Base-by-base conservation (phyloP, 2,888 invertebrate species). In the Drosophila mimica region DNA sequence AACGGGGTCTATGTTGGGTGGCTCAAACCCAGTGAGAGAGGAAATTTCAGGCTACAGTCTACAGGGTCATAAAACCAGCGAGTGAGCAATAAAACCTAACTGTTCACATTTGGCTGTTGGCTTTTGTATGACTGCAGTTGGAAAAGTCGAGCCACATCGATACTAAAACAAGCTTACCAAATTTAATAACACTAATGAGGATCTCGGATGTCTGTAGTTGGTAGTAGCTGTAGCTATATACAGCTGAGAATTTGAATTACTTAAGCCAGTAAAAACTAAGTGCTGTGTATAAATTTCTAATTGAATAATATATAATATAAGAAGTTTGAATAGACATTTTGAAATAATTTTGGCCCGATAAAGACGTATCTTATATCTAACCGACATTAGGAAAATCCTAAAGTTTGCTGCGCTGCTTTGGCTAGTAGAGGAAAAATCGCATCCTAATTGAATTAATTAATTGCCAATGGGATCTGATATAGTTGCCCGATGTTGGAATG, bases 11-110 rank as follows among this genome's bases (percentile, higher is more conserved):
- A 30, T 28, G 8, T 15, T 56, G 56, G 28, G 28, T 28, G 25
- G 56, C 36, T 25, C 54, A 8, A 40, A 11, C 7, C 53, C 0
- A 25, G 5, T 34, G 34, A 28, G 40, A 38, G 57, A 31, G n/a
- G n/a, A 53, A 59, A 65, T 64, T 64, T 43, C 56, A 61, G 66
- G 48, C 70, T 76, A 88, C 71, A 68, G 84, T 88, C 71, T 77
- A 69, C 83, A 65, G 71, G 63, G 71, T 66, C 84, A 74, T 88
- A 81, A 83, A 87, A 78, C 62, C 83, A 76, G 68, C 76, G 83
- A 83, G 80, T 83, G 81, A 49, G 62, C 82, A 38, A 87, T 83
- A 81, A 82, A 89, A 89, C 78, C 75, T 64, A 83, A 83, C 88
- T 78, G 84, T 68, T 75, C 65, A 78, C 72, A 75, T 89, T 77